Evolutionary conservation across 2,888 invertebrate species (phyloP), one percentile per base, ranked within the genome.

Genomic region (Craniophora ligustri): DNA sequence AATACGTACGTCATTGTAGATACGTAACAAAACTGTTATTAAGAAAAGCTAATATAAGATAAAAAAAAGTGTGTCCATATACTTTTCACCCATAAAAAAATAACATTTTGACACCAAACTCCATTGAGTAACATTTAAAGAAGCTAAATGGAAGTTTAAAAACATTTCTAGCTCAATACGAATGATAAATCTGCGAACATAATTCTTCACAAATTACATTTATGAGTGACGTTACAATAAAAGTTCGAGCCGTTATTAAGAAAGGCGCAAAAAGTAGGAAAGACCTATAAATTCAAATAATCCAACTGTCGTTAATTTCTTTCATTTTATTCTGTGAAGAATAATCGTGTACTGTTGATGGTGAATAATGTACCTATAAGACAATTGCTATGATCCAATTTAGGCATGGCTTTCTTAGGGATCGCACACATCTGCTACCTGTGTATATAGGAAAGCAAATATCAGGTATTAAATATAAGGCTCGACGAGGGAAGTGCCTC

Each of bases 201-300:
- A 45, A 42, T 39, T 48, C 50, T 41, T 32, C 49, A 35, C 36
- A 56, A 53, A 57, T 65, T 56, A 56, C 46, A 64, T 66, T 51
- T 35, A 54, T 45, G 50, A 70, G 46, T 48, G 53, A 56, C 41
- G 45, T 45, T 18, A 71, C 49, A 59, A 58, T 55, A 51, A 55
- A 73, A 74, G 34, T 60, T 56, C 40, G 7, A 40, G 53, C 8
- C 23, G 30, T 64, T 69, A 69, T 40, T 13, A 31, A 35, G 30
- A 34, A 18, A 10, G 23, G 30, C 13, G 30, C 40, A 47, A 39
- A 41, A 56, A 53, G 18, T 35, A n/a, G 11, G 7, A 41, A 42
- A 45, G n/a, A n/a, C 19, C 39, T 34, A 72, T 72, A 62, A 26
- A 51, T 53, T 59, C 53, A 65, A 56, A 39, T 64, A 21, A 26